These are phyloP conservation scores for Delphinapterus leucas DNA, from an alignment of 2,113 vertebrate species.

Conservation along the genomic window DNA sequence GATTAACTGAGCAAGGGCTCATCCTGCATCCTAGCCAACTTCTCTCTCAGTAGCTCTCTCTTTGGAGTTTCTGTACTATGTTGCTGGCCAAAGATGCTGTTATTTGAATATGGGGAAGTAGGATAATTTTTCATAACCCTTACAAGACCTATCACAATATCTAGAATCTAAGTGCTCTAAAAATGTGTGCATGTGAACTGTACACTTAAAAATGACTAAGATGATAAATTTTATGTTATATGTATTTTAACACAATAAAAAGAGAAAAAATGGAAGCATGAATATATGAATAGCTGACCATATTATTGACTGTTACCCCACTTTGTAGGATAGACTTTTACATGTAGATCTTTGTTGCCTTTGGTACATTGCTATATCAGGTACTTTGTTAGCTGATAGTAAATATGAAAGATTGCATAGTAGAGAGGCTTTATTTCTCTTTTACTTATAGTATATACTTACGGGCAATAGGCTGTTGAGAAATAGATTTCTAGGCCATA, in stretches of 20 bases:
- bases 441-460: neutral
- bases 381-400: neutral
- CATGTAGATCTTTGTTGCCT: neutral
- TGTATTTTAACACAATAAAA: neutral
- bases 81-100: neutral
- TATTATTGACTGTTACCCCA: neutral
- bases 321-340: neutral
- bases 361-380: neutral
- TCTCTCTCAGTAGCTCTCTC: neutral
- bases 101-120: neutral
- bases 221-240: neutral
- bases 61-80: neutral
- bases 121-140: constrained; percentile 4
- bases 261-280: neutral
- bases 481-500: constrained; percentile 29
- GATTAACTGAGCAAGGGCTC: neutral
- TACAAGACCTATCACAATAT: neutral
- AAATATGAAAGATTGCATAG: neutral
- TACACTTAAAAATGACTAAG: neutral
- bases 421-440: neutral
- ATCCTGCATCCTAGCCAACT: neutral
- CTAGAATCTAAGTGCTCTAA: neutral
- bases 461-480: neutral
- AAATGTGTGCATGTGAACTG: neutral
- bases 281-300: neutral